phyloP scores from a whole-genome alignment of 2,888 invertebrate species.

The Thymelicus sylvestris region DNA sequence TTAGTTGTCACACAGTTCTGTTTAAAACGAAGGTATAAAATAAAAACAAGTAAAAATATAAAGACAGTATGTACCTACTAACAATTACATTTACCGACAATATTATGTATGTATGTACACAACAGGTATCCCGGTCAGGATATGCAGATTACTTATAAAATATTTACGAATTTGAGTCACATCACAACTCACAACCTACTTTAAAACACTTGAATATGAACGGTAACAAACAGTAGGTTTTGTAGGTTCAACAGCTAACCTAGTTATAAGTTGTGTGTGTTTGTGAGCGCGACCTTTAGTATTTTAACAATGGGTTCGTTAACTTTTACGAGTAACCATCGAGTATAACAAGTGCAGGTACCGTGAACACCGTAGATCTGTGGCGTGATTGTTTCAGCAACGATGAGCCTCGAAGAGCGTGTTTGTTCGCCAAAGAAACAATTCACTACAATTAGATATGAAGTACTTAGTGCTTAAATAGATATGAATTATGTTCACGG shows the following conservation, averaged over 20 bases:
- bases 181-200: not conserved
- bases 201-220: not conserved
- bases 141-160: too few species aligned
- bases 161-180: not conserved
- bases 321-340: constrained; percentile 28
- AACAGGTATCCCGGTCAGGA: too few species aligned
- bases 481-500: too few species aligned
- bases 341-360: not conserved
- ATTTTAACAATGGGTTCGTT: constrained; percentile 39
- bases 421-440: not conserved
- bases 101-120: too few species aligned
- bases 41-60: too few species aligned
- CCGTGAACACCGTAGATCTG: not conserved
- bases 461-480: too few species aligned
- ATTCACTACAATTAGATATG: too few species aligned
- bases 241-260: constrained; percentile 10
- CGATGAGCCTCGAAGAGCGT: not conserved
- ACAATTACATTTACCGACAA: too few species aligned
- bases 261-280: constrained; percentile 6
- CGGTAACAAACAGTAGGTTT: not conserved
- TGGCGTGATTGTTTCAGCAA: not conserved
- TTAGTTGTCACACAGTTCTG: too few species aligned
- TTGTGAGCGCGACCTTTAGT: constrained; percentile 12
- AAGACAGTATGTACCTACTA: too few species aligned
- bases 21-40: too few species aligned